Evolutionary conservation across 2,888 invertebrate genomes (phyloP).

Genomic region (Agonopterix arenella): DNA sequence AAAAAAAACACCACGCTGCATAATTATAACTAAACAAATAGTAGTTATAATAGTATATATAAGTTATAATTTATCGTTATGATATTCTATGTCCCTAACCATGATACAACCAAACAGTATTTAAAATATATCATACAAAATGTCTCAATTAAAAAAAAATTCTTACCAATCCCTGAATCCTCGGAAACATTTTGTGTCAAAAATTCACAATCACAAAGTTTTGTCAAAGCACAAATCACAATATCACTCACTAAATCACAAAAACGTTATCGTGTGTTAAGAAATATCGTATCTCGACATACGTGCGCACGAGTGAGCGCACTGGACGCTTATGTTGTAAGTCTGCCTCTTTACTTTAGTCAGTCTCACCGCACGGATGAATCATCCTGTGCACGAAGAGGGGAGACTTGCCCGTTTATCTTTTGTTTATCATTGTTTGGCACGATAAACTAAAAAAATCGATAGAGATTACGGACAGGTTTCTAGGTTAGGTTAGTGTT

Average conservation of each 20-base stretch:
- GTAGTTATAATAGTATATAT: too few relatives aligned
- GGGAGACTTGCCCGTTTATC: constrained; percentile 21
- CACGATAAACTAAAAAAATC: too few relatives aligned
- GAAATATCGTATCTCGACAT: neutral
- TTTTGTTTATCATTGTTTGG: constrained; percentile 8
- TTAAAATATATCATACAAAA: too few relatives aligned
- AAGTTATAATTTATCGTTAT: too few relatives aligned
- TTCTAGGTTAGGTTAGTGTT: too few relatives aligned
- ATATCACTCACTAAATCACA: constrained; percentile 23
- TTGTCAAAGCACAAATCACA: neutral
- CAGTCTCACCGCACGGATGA: constrained; percentile 17
- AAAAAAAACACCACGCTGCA: too few relatives aligned
- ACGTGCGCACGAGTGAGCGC: constrained; percentile 28
- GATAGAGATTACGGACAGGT: too few relatives aligned
- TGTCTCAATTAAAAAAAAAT: neutral
- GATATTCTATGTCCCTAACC: too few relatives aligned
- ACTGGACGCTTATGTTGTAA: constrained; percentile 34
- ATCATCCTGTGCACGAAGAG: constrained; percentile 14
- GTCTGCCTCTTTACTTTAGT: too few relatives aligned
- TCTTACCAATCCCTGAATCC: constrained; percentile 71
- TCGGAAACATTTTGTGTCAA: constrained; percentile 61
- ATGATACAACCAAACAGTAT: too few relatives aligned
- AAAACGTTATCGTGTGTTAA: too few relatives aligned
- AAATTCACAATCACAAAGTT: constrained; percentile 7
- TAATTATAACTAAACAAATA: too few relatives aligned